Conservation (phyloP, 2,113 vertebrate genomes). For the Leucopternis melanops region DNA sequence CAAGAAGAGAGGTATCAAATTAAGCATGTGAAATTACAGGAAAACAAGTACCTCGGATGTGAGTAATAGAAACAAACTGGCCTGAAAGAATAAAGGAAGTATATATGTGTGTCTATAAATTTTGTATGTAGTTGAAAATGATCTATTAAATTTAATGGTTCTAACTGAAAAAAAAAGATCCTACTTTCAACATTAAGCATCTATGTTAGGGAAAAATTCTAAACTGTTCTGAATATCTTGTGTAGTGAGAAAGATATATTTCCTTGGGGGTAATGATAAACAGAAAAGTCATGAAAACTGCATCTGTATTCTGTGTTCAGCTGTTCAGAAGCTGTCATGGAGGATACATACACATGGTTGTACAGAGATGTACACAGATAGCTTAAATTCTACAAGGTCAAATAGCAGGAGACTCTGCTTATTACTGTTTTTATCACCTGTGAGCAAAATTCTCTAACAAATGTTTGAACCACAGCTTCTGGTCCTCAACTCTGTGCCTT, state of each 20-base stretch:
- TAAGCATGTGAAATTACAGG: not conserved
- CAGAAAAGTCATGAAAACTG: not conserved
- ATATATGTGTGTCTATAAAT: not conserved
- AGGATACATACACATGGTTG: not conserved
- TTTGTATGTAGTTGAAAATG: not conserved
- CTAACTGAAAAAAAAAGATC: not conserved
- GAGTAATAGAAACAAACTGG: not conserved
- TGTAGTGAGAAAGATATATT: not conserved
- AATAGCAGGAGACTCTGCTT: not conserved
- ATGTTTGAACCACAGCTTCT: not conserved
- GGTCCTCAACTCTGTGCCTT: not conserved
- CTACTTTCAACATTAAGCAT: not conserved
- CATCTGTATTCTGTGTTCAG: not conserved
- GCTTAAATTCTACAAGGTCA: not conserved
- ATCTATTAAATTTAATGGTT: not conserved
- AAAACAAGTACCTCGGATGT: not conserved
- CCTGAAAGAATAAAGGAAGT: not conserved
- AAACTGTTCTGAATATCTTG: not conserved
- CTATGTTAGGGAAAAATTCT: not conserved
- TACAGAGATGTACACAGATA: not conserved
- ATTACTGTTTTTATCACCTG: not conserved
- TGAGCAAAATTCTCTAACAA: not conserved
- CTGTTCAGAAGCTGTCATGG: not conserved
- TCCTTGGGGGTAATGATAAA: not conserved
- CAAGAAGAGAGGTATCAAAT: not conserved